These are phyloP conservation scores for Teinopalpus imperialis DNA, from an alignment of 2,888 invertebrate genomes.

Conservation along the genomic window DNA sequence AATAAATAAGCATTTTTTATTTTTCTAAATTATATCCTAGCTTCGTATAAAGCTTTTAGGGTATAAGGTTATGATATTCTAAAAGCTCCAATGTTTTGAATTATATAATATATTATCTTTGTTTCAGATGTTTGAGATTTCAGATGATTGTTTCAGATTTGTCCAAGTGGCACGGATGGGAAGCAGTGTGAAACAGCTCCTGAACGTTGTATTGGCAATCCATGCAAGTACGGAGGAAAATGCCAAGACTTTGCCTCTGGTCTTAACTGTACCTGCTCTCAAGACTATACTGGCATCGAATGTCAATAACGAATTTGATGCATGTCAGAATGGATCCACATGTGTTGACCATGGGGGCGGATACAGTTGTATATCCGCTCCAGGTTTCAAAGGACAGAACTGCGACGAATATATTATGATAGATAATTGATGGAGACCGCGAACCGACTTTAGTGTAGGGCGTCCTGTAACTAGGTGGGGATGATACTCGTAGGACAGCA, in stretches of 20 bases:
- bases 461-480: too few species aligned
- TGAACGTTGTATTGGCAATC: conserved; percentile 95
- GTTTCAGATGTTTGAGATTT: too few species aligned
- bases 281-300: conserved; percentile 92
- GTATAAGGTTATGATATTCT: too few species aligned
- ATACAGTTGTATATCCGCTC: conserved; percentile 92
- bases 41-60: too few species aligned
- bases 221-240: conserved; percentile 97
- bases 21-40: too few species aligned
- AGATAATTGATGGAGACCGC: too few species aligned
- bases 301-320: conserved; percentile 97
- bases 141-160: conserved; percentile 82
- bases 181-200: conserved; percentile 98
- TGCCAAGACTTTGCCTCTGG: conserved; percentile 98
- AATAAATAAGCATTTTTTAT: too few species aligned
- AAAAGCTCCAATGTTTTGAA: too few species aligned
- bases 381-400: conserved; percentile 90
- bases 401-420: conserved; percentile 94
- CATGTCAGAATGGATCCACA: conserved; percentile 96
- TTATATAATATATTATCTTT: too few species aligned
- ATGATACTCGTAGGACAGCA: too few species aligned
- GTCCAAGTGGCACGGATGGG: conserved; percentile 97
- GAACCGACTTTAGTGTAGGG: too few species aligned
- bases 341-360: conserved; percentile 93
- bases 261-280: conserved; percentile 95